Evolutionary conservation across 2,113 vertebrate species (phyloP), one percentile per base, ranked within the genome.

Genomic region (Marmota flaviventris): DNA sequence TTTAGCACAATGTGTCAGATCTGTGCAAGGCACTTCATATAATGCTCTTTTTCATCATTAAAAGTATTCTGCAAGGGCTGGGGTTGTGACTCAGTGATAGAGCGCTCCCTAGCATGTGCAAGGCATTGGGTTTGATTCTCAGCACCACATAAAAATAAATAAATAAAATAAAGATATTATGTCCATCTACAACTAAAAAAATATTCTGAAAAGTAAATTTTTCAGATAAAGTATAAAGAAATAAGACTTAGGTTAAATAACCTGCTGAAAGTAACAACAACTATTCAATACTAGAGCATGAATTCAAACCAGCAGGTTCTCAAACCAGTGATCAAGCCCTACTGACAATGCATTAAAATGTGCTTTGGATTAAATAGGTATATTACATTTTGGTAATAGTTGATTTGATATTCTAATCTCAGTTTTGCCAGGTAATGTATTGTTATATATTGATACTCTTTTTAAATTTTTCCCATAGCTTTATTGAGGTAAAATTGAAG

Each of bases 211-310:
- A 81, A 76, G 48, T 45, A 39, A 51, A 53, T 67, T 93, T 94
- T 93, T 87, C 83, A 86, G 92, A 86, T 79, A 84, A 69, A 96
- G 29, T 76, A 75, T 76, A 93, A 93, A 91, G 85, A 90, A 93
- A 45, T 34, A 10, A 95, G n/a, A 79, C 32, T 69, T 29, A 83
- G 78, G 8, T 56, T 86, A 92, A 82, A 5, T 94, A 85, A 89
- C 39, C 56, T 87, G 22, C 20, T 84, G 2, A 88, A 76, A 84
- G 48, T 45, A 79, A 34, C 34, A 84, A 11, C 2, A 79, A 4
- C 48, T 76, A 13, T 91, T 82, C 87, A 78, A 63, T 84, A 67
- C 29, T 56, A 84, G 48, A 78, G 6, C 61, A 76, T 84, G 5
- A 93, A 76, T 93, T 88, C 51, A 86, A 29, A 37, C 39, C 51